Base-by-base conservation (phyloP, 2,888 invertebrate genomes). In the Xanthia icteritia region DNA sequence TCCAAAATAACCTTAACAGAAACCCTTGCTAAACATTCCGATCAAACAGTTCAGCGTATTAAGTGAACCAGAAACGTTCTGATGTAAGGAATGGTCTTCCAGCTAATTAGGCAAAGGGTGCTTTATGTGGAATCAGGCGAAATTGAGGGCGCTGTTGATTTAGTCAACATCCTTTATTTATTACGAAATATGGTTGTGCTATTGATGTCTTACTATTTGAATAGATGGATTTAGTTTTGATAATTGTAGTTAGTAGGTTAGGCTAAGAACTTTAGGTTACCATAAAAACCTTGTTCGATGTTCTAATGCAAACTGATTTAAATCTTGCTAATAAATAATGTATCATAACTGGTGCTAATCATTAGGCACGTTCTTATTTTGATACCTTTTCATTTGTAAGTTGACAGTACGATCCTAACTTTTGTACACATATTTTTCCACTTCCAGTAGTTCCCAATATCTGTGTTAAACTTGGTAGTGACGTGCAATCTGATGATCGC, bases 401-500 rank as follows among this genome's bases (percentile, higher is more conserved):
- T 36, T 45, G 5, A 27, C 51, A 23, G 23, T 23, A 31, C 6
- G 15, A 15, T 4, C 13, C 1, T 13, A 20, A 69, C 1, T 8
- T 69, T 9, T 20, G 8, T 3, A 5, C 23, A 51, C 15, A 15
- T 13, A 15, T 2, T 9, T 0, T 9, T 60, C 17, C 68, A 20
- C 23, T 54, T 83, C 86, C n/a, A 86, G 86, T 58, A 56, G 5
- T 15, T 42, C 15, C 11, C 17, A 31, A 64, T 31, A n/a, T 77
- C n/a, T 20, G 27, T 13, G 56, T 9, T 45, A 36, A 64, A 63
- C 27, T 27, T 45, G 65, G 66, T 42, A 61, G 56, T 73, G 72
- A 78, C 69, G 71, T 78, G 67, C 72, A 73, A 76, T 85, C 83
- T 66, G 87, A 90, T 87, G 89, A 87, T 89, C 77, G 81, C 81